Percentiles rank a stretch among this genome's conserved stretches.
These are phyloP conservation scores for Cheiracanthium punctorium DNA, from an alignment of 2,888 invertebrate genomes.

Conservation along the genomic window DNA sequence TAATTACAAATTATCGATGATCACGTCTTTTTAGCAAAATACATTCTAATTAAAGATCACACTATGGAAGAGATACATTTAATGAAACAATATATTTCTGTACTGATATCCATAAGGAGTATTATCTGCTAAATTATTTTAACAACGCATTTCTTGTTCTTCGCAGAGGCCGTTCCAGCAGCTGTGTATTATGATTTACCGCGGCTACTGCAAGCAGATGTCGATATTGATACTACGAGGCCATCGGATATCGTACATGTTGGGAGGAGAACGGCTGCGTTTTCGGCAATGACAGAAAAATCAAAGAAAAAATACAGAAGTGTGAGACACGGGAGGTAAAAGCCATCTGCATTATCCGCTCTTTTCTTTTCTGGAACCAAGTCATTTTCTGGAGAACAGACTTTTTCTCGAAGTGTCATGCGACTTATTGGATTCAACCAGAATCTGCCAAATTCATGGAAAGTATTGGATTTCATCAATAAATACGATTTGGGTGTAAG, in stretches of 20 bases:
- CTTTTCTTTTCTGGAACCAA: not conserved
- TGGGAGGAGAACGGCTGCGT: slow-evolving; percentile 47
- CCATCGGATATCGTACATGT: slow-evolving; percentile 71
- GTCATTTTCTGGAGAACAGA: not conserved
- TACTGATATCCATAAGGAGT: too few relatives aligned
- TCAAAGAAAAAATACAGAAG: slow-evolving; percentile 51
- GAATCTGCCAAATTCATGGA: not conserved
- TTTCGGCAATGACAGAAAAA: slow-evolving; percentile 25
- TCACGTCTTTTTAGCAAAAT: too few relatives aligned
- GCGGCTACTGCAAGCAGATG: slow-evolving; percentile 81
- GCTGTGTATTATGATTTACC: slow-evolving; percentile 88
- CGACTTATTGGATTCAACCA: not conserved
- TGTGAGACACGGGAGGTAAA: slow-evolving; percentile 59
- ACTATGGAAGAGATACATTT: too few relatives aligned
- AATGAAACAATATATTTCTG: too few relatives aligned
- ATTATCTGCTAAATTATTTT: too few relatives aligned
- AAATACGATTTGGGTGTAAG: not conserved
- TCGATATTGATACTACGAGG: slow-evolving; percentile 79
- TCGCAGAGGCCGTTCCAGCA: slow-evolving; percentile 86
- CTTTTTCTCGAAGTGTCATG: not conserved
- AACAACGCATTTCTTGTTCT: not conserved
- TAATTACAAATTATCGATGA: too few relatives aligned
- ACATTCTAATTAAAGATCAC: too few relatives aligned
- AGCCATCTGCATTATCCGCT: not conserved
- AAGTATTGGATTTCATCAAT: not conserved